A percentile compares a stretch with the other conserved stretches of the same genome.
Conservation (phyloP, 2,797 vertebrate species). For the Acestrorhynchus altus region DNA sequence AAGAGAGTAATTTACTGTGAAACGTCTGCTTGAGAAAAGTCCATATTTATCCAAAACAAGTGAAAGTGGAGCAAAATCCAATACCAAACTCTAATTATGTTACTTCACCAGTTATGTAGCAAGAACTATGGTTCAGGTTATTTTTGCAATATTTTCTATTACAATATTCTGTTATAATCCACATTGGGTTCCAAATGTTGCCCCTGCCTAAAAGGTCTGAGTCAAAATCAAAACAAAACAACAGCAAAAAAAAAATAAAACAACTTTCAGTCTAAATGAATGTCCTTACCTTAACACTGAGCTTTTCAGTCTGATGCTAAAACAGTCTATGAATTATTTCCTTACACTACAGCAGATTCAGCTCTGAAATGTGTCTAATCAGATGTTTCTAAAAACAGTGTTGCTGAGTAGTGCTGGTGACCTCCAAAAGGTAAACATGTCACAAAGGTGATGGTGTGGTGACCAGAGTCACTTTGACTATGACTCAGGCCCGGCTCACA, state of each 20-base stretch:
- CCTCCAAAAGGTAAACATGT: conserved; percentile 31
- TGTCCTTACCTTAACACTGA: neutral
- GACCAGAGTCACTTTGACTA: conserved; percentile 31
- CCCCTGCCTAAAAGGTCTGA: neutral
- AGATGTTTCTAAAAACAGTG: conserved; percentile 5
- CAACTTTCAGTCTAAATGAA: neutral
- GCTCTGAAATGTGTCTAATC: conserved; percentile 2
- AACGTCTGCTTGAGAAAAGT: too few relatives aligned
- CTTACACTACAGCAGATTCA: neutral
- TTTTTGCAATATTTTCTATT: too few relatives aligned
- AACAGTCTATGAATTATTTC: neutral
- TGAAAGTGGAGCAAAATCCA: too few relatives aligned
- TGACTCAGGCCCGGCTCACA: conserved; percentile 40
- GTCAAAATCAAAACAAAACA: neutral
- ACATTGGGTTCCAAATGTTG: too few relatives aligned
- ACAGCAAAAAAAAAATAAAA: neutral
- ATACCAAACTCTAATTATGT: too few relatives aligned
- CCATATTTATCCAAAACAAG: too few relatives aligned
- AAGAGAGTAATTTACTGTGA: too few relatives aligned
- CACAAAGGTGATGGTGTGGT: conserved; percentile 44
- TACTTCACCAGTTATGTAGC: too few relatives aligned
- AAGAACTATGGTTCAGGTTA: too few relatives aligned
- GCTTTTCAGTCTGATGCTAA: neutral
- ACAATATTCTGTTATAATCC: too few relatives aligned
- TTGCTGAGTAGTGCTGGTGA: neutral